Conservation (phyloP, 2,797 vertebrate species). For the Rhynchonycteris naso region DNA sequence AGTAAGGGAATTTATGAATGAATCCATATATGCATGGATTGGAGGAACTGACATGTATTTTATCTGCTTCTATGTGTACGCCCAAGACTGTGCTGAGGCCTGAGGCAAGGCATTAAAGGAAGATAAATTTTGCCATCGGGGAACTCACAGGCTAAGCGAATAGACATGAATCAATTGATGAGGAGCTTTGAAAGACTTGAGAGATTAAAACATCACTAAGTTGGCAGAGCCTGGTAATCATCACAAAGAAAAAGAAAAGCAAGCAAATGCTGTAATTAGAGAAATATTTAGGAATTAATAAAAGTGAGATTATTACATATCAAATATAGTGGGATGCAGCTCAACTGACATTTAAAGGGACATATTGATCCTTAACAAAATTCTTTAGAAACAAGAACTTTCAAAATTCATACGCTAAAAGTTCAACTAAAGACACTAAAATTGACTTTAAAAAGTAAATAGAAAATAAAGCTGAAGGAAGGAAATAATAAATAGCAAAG, state of each 20-base stretch:
- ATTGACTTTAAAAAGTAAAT: neutral
- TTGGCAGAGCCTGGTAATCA: neutral
- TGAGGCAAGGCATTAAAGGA: neutral
- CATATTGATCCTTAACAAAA: neutral
- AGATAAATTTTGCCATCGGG: neutral
- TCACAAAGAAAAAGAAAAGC: neutral
- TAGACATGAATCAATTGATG: neutral
- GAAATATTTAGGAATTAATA: constrained; percentile 31
- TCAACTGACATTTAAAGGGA: constrained; percentile 30
- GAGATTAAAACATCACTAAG: constrained; percentile 53
- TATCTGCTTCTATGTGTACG: neutral
- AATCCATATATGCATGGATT: neutral
- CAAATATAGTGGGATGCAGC: neutral
- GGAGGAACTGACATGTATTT: neutral
- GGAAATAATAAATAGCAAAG: constrained; percentile 5
- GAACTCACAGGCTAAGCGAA: neutral
- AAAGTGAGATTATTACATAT: constrained; percentile 17
- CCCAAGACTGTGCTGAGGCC: neutral
- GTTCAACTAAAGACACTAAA: neutral
- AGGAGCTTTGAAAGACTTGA: constrained; percentile 52
- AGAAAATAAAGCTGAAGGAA: constrained; percentile 16
- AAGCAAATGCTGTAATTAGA: neutral
- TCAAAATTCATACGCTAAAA: neutral
- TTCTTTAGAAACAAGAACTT: constrained; percentile 6
- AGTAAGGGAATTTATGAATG: constrained; percentile 14